phyloP scores from a whole-genome alignment of 2,113 vertebrate species.

The Benitochromis conjunctus region DNA sequence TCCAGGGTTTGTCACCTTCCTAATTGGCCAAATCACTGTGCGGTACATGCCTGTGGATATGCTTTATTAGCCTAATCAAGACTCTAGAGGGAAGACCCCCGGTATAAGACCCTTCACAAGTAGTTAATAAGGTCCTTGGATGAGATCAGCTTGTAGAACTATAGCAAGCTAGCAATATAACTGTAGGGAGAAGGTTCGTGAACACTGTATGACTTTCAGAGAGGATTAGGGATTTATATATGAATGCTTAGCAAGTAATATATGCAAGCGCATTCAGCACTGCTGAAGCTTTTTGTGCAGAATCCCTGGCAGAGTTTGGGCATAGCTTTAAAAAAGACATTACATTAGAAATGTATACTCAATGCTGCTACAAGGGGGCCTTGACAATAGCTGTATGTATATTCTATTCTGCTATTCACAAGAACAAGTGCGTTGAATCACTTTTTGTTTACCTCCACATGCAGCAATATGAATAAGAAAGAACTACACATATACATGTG shows the following conservation, averaged over 20 bases:
- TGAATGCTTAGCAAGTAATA: slow-evolving; percentile 23
- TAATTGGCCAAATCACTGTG: slow-evolving; percentile 66
- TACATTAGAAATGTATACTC: slow-evolving; percentile 23
- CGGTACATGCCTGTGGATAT: slow-evolving; percentile 55
- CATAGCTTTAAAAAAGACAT: background rate
- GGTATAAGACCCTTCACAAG: slow-evolving; percentile 50
- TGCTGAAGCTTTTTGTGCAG: slow-evolving; percentile 4
- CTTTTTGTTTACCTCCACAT: background rate
- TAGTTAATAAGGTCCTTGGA: slow-evolving; percentile 57
- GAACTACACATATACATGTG: background rate
- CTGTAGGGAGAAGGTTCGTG: slow-evolving; percentile 3
- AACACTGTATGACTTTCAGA: slow-evolving; percentile 25
- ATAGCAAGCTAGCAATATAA: slow-evolving; percentile 42
- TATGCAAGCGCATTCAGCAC: slow-evolving; percentile 27
- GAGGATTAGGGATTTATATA: slow-evolving; percentile 30
- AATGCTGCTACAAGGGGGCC: slow-evolving; percentile 5
- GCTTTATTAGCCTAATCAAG: slow-evolving; percentile 70
- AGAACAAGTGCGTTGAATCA: background rate
- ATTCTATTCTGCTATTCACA: background rate
- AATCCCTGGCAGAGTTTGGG: slow-evolving; percentile 1
- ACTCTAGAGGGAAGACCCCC: slow-evolving; percentile 48
- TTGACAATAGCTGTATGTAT: slow-evolving; percentile 5
- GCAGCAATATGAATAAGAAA: background rate
- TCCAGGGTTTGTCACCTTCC: slow-evolving; percentile 63
- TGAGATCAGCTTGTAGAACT: slow-evolving; percentile 37